Evolutionary conservation across 2,888 invertebrate genomes (phyloP), one percentile per base, ranked within the genome.

Genomic region (Scaptodrosophila latifasciaeformis): DNA sequence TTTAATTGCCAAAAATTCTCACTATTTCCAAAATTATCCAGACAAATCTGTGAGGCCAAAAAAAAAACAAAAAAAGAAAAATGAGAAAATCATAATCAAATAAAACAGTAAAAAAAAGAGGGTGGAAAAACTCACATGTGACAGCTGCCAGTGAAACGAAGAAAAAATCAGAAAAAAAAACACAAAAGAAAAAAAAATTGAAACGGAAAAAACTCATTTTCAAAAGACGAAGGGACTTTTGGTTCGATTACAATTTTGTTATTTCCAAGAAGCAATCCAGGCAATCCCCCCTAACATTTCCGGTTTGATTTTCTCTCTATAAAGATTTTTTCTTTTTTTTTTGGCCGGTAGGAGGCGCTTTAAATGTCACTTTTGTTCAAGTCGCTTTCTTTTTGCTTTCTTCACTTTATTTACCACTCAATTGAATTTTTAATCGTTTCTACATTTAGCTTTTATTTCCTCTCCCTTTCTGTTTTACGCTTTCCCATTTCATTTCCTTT

Each of bases 401-500:
- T 40, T 19, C 10, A 18, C 49, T 64, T 66, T 71, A 68, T 76
- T 78, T 77, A 59, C 65, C 65, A 67, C 68, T 70, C 75, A 79
- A 81, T 80, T 77, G 72, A 71, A 77, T 77, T 81, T 82, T 80
- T 82, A 82, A 82, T 80, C 81, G 81, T 69, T 81, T 64, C 59
- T 65, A 52, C 61, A 51, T 59, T 80, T 65, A 69, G 77, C 51
- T 65, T 67, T 72, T 70, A 58, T 70, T 70, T 68, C 56, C 47
- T 31, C 43, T 49, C 54, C 24, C 44, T 35, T 48, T 34, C 48
- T 19, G 6, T 17, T 18, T 5, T 34, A 15, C 18, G 34, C 49
- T 51, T 54, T 24, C 57, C 50, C 64, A 59, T 64, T 64, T 70
- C 70, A 64, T 59, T 59, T 67, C 60, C 42, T 42, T 37, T 57